Percentiles rank a stretch among this genome's conserved stretches.
These are phyloP conservation scores for Chelonoidis abingdonii DNA, from an alignment of 2,113 vertebrate genomes.

Conservation along the genomic window DNA sequence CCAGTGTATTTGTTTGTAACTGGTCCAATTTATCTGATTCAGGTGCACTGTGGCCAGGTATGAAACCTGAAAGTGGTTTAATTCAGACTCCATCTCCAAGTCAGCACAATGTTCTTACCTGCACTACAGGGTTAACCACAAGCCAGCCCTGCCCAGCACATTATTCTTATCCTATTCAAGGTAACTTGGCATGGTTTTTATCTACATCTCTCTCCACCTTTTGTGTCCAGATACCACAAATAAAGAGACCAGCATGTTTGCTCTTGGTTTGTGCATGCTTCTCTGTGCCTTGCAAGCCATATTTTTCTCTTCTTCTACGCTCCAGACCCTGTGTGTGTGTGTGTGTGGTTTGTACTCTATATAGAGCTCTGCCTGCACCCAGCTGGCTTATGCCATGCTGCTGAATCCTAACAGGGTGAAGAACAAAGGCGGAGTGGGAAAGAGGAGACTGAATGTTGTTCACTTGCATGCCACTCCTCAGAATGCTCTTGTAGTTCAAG, in stretches of 20 bases:
- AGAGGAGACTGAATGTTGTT: neutral
- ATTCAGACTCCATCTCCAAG: conserved; percentile 94
- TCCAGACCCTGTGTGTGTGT: neutral
- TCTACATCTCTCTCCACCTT: conserved; percentile 71
- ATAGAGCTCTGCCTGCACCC: conserved; percentile 11
- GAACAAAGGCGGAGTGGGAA: conserved; percentile 16
- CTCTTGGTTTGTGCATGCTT: conserved; percentile 79
- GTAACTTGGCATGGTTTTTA: conserved; percentile 88
- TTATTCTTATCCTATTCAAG: conserved; percentile 98
- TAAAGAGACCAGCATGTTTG: conserved; percentile 62
- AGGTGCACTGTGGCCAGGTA: conserved; percentile 99
- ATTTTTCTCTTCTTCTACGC: neutral
- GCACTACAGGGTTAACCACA: conserved; percentile 96
- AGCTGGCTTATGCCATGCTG: conserved; percentile 60
- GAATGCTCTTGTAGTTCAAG: conserved; percentile 46
- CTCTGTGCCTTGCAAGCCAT: conserved; percentile 52
- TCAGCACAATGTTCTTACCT: conserved; percentile 97
- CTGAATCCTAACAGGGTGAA: conserved; percentile 47
- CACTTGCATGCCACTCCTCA: conserved; percentile 61
- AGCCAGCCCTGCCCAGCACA: conserved; percentile 93
- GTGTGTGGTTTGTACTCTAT: conserved; percentile 15
- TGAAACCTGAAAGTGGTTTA: conserved; percentile 97
- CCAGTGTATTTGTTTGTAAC: conserved; percentile 80
- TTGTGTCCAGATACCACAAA: conserved; percentile 45
- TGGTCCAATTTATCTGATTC: conserved; percentile 86